A percentile compares a stretch with the other conserved stretches of the same genome.
phyloP scores from a whole-genome alignment of 2,113 vertebrate genomes.

The Cygnus buccinator region DNA sequence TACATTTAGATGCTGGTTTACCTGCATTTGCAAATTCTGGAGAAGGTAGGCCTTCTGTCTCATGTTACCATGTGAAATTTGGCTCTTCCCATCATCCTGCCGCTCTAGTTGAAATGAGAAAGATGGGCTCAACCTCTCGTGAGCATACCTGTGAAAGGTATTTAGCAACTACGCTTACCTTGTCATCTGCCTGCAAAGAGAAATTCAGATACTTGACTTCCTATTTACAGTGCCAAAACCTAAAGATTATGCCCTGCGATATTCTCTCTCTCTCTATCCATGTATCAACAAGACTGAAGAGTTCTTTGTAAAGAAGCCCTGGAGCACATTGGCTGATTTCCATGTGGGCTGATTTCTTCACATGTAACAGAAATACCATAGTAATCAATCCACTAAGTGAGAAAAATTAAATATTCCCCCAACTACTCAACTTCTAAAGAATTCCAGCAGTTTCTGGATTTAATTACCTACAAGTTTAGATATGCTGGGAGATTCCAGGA shows the following conservation, averaged over 20 bases:
- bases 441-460: constrained; percentile 46
- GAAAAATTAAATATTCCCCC: constrained; percentile 49
- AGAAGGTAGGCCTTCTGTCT: not conserved
- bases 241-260: not conserved
- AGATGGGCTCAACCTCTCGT: rapidly evolving
- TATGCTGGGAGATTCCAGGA: constrained; percentile 10
- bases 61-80: not conserved
- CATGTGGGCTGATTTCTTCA: constrained; percentile 10
- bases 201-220: not conserved
- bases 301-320: constrained; percentile 10
- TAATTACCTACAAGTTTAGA: constrained; percentile 41
- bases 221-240: constrained; percentile 9
- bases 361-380: constrained; percentile 19
- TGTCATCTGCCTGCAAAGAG: not conserved
- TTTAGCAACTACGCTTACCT: not conserved
- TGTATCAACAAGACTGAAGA: not conserved
- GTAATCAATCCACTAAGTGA: constrained; percentile 45
- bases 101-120: not conserved
- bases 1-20: not conserved
- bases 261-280: not conserved
- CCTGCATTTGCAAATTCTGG: not conserved
- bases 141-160: not conserved
- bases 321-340: constrained; percentile 38
- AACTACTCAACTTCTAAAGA: constrained; percentile 48
- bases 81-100: not conserved